Percentiles rank a stretch among this genome's conserved stretches.
Conservation (phyloP, 2,797 vertebrate genomes). For the Chrosomus eos region DNA sequence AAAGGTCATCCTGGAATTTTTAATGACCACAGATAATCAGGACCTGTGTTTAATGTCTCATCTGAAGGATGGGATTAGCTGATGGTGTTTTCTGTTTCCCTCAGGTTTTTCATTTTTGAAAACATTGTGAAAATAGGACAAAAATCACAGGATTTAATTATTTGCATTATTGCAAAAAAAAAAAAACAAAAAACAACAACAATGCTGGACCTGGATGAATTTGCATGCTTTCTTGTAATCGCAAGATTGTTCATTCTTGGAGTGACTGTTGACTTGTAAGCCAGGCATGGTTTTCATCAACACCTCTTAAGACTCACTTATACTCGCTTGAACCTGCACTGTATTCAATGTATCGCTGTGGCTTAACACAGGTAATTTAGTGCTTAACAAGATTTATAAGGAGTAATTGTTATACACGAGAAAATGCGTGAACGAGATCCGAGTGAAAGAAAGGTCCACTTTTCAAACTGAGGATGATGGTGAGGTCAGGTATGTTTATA, state of each 20-base stretch:
- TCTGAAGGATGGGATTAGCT: too few relatives aligned
- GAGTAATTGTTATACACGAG: conserved; percentile 1
- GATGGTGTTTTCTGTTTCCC: background rate
- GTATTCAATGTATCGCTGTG: conserved; percentile 16
- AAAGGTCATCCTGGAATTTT: too few relatives aligned
- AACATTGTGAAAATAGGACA: background rate
- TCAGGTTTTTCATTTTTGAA: background rate
- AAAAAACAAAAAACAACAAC: too few relatives aligned
- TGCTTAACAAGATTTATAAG: conserved; percentile 39
- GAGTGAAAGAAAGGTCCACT: background rate
- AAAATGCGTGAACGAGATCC: background rate
- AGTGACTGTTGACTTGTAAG: background rate
- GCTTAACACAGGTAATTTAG: conserved; percentile 22
- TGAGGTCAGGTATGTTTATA: background rate
- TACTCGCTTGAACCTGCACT: conserved; percentile 1
- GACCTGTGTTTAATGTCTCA: too few relatives aligned
- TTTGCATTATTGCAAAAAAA: background rate
- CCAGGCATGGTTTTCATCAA: background rate
- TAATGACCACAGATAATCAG: too few relatives aligned
- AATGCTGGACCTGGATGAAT: background rate
- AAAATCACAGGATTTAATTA: background rate
- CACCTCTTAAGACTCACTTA: background rate
- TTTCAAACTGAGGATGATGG: background rate
- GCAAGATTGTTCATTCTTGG: background rate
- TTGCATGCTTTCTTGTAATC: background rate